Conservation (phyloP, 2,797 vertebrate genomes). For the Malacoraja senta region DNA sequence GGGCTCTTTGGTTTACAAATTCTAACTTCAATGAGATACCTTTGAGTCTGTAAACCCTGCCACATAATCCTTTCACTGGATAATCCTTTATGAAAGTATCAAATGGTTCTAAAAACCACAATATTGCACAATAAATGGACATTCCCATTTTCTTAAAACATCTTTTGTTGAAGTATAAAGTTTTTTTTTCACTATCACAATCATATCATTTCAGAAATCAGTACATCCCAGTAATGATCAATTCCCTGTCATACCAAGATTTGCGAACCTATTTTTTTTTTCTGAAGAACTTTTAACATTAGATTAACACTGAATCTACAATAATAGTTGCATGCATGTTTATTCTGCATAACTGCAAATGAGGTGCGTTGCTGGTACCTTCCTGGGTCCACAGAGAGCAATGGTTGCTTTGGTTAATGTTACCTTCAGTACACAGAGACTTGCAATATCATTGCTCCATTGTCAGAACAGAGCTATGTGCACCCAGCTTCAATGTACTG, state of each 20-base stretch:
- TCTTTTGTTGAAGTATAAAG: slow-evolving; percentile 29
- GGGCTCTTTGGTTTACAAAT: background rate
- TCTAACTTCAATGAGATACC: slow-evolving; percentile 19
- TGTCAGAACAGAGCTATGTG: background rate
- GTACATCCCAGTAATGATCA: background rate
- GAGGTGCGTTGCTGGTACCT: background rate
- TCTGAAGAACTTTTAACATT: slow-evolving; percentile 3
- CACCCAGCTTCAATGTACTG: background rate
- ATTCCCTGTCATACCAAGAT: background rate
- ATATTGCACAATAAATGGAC: slow-evolving; percentile 37
- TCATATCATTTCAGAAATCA: slow-evolving; percentile 27
- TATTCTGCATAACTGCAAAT: background rate
- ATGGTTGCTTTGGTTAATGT: background rate
- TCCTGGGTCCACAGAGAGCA: background rate
- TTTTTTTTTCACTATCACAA: slow-evolving; percentile 28
- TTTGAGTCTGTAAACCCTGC: background rate
- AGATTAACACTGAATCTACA: background rate
- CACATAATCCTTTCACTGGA: background rate
- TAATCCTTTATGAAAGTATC: slow-evolving; percentile 29
- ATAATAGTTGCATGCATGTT: background rate
- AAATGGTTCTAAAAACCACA: slow-evolving; percentile 22
- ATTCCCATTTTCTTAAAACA: slow-evolving; percentile 12
- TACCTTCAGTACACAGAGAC: slow-evolving; percentile 17
- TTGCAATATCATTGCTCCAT: background rate
- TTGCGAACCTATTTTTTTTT: background rate